Conservation (phyloP, 2,888 invertebrate genomes). For the Eulithis testata region DNA sequence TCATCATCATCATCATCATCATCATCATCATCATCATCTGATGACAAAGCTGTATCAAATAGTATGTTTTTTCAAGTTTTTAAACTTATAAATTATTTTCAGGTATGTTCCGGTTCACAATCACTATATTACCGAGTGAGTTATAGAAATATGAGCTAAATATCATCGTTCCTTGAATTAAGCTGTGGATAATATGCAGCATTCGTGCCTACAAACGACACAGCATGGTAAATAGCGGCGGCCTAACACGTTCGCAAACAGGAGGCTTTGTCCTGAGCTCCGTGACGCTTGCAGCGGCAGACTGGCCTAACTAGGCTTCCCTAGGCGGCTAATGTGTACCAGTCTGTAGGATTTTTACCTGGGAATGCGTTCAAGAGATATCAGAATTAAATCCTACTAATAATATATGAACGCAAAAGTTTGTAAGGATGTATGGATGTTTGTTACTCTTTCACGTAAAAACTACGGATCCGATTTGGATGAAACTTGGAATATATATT, state of each 20-base stretch:
- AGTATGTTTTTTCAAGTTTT: not conserved
- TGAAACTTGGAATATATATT: too few species aligned
- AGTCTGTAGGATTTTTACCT: too few species aligned
- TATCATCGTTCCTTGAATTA: not conserved
- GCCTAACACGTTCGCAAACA: slow-evolving; percentile 24
- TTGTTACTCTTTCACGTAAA: too few species aligned
- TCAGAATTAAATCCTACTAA: too few species aligned
- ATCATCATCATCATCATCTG: too few species aligned
- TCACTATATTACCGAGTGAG: not conserved
- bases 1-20: too few species aligned
- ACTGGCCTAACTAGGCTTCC: slow-evolving; percentile 4
- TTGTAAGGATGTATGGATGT: too few species aligned
- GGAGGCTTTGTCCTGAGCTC: slow-evolving; percentile 15
- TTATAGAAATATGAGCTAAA: not conserved
- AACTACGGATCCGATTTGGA: too few species aligned
- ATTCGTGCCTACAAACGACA: slow-evolving; percentile 2
- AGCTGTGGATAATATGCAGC: not conserved
- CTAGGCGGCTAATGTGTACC: not conserved
- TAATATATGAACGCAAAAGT: not conserved
- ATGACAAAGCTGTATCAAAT: too few species aligned
- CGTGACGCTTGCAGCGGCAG: slow-evolving; percentile 21
- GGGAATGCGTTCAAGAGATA: too few species aligned
- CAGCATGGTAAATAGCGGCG: slow-evolving; percentile 21
- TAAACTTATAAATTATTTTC: not conserved
- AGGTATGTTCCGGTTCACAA: not conserved